Percentiles rank a stretch among this genome's conserved stretches.
phyloP scores from a whole-genome alignment of 53 echinoderm and acorn worm genomes.

The Echinarachnius parma region DNA sequence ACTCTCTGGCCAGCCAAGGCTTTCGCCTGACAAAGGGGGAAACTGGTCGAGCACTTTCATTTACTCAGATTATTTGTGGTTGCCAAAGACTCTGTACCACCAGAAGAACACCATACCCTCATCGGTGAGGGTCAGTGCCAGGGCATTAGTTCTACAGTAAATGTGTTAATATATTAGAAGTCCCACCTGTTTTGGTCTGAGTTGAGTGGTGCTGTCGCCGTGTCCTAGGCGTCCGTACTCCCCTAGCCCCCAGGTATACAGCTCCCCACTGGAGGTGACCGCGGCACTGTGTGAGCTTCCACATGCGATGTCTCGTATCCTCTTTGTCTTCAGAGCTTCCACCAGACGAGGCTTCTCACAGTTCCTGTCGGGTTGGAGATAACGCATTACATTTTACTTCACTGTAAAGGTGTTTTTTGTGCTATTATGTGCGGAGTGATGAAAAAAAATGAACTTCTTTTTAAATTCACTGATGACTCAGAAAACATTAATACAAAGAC shows the following conservation, averaged over 20 bases:
- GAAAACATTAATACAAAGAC: too few species aligned
- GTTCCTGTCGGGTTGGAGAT: slow-evolving; percentile 85
- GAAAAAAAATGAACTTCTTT: too few species aligned
- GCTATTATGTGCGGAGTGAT: too few species aligned
- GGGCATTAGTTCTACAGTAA: slow-evolving; percentile 88
- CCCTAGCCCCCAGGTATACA: slow-evolving; percentile 92
- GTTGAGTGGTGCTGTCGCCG: slow-evolving; percentile 90
- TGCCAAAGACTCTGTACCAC: slow-evolving; percentile 97
- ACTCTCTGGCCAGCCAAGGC: too few species aligned
- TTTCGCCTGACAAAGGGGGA: too few species aligned
- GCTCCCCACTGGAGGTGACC: slow-evolving; percentile 77
- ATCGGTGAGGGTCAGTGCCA: slow-evolving; percentile 83
- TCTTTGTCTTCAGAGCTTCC: slow-evolving; percentile 85
- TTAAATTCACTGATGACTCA: too few species aligned
- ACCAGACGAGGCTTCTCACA: slow-evolving; percentile 84
- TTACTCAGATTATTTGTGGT: too few species aligned
- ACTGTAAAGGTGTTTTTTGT: too few species aligned
- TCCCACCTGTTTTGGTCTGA: slow-evolving; percentile 85
- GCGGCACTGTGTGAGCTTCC: slow-evolving; percentile 98
- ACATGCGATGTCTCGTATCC: slow-evolving; percentile 87
- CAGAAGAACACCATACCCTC: slow-evolving; percentile 92
- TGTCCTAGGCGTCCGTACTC: slow-evolving; percentile 92
- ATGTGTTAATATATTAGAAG: too few species aligned
- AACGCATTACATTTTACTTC: too few species aligned
- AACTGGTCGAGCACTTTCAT: too few species aligned